These are phyloP conservation scores for Proteles cristata DNA, from an alignment of 2,113 vertebrate genomes.

Conservation along the genomic window DNA sequence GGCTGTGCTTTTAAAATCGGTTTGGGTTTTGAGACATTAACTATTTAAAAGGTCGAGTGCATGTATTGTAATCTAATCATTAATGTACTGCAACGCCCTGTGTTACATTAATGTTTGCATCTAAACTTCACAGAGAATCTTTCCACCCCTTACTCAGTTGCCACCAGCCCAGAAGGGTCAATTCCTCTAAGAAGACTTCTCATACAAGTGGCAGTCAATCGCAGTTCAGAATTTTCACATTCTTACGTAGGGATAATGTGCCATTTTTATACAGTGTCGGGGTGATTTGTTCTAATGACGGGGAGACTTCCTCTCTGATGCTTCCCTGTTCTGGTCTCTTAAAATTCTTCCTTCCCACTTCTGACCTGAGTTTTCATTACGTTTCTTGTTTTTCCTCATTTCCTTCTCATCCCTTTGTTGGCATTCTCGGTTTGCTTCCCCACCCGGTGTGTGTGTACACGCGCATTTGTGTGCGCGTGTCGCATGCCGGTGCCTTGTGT, in stretches of 20 bases:
- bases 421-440: conserved; percentile 8
- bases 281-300: conserved; percentile 48
- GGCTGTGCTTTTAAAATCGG: conserved; percentile 50
- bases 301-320: conserved; percentile 53
- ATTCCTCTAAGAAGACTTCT: conserved; percentile 83
- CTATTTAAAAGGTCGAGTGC: conserved; percentile 50
- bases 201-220: conserved; percentile 81
- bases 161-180: conserved; percentile 78
- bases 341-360: conserved; percentile 53
- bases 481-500: conserved; percentile 35
- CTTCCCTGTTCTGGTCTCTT: conserved; percentile 63
- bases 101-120: conserved; percentile 77
- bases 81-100: conserved; percentile 70
- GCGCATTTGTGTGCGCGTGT: not conserved
- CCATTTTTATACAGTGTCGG: conserved; percentile 52
- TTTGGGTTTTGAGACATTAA: conserved; percentile 63
- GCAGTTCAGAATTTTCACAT: conserved; percentile 76
- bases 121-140: conserved; percentile 72
- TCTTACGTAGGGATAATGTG: conserved; percentile 60
- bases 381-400: conserved; percentile 51
- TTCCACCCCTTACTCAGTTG: conserved; percentile 72
- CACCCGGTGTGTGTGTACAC: not conserved
- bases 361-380: conserved; percentile 53
- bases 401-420: conserved; percentile 51
- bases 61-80: conserved; percentile 70